Percentiles rank a stretch among this genome's conserved stretches.
Conservation (phyloP, 2,113 vertebrate species). For the Psettodes erumei region DNA sequence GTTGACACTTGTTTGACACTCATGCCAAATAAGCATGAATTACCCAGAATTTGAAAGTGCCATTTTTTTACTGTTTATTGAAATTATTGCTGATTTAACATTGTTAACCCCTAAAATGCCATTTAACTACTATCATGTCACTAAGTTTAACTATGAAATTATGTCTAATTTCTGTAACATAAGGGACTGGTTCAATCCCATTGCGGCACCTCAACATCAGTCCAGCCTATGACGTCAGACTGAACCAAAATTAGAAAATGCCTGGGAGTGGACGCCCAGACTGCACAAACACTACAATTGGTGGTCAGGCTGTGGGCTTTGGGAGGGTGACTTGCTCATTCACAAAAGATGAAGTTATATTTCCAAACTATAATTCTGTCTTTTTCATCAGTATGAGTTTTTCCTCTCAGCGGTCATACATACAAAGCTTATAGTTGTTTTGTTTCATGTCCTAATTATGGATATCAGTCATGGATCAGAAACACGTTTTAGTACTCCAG, state of each 20-base stretch:
- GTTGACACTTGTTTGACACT: background rate
- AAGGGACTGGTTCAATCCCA: conserved; percentile 1
- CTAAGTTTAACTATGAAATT: background rate
- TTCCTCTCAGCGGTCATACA: background rate
- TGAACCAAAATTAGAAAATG: conserved; percentile 49
- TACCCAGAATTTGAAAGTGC: background rate
- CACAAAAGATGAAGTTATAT: conserved; percentile 16
- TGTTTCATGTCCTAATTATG: background rate
- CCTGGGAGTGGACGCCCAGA: conserved; percentile 43
- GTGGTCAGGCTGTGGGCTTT: conserved; percentile 56
- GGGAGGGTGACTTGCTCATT: conserved; percentile 34
- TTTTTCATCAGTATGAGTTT: background rate
- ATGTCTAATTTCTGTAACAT: background rate
- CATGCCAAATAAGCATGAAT: background rate
- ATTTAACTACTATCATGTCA: background rate
- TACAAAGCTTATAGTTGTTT: background rate
- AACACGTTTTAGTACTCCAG: background rate
- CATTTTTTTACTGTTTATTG: background rate
- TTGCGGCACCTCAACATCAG: background rate
- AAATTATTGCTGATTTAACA: background rate
- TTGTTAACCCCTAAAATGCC: background rate
- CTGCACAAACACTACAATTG: conserved; percentile 57
- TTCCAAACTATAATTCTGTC: background rate
- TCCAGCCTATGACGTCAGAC: conserved; percentile 14
- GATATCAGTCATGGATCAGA: background rate